Conservation (phyloP, 2,113 vertebrate genomes). For the Myrmecophaga tridactyla region DNA sequence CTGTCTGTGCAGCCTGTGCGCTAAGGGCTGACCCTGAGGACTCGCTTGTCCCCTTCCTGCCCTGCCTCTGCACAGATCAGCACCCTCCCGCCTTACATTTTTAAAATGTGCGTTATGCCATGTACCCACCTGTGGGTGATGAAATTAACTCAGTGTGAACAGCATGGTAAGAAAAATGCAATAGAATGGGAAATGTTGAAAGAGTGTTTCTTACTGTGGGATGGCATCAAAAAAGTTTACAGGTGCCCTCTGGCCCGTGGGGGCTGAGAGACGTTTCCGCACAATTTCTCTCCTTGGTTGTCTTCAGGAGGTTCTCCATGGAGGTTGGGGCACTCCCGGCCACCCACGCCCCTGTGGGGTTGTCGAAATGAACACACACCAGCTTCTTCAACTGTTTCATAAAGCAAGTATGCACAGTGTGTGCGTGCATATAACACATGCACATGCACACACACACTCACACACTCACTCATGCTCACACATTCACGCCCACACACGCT, state of each 20-base stretch:
- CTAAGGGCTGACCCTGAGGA: not conserved
- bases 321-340: not conserved
- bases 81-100: not conserved
- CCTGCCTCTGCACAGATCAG: not conserved
- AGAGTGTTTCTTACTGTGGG: not conserved
- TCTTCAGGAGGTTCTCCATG: constrained; percentile 5
- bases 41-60: not conserved
- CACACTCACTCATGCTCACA: too few species aligned
- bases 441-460: fast-evolving
- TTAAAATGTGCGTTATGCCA: not conserved
- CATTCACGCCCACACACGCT: fast-evolving
- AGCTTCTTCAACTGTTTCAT: not conserved
- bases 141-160: not conserved
- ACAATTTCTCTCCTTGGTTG: not conserved
- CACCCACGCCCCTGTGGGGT: not conserved
- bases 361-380: not conserved
- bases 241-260: not conserved
- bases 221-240: not conserved
- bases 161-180: not conserved
- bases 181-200: not conserved
- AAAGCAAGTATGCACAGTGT: not conserved
- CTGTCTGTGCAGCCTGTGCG: not conserved
- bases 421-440: too few species aligned
- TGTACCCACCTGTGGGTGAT: not conserved
- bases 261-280: not conserved